phyloP scores from a whole-genome alignment of 2,113 vertebrate species.

The Ahaetulla prasina region DNA sequence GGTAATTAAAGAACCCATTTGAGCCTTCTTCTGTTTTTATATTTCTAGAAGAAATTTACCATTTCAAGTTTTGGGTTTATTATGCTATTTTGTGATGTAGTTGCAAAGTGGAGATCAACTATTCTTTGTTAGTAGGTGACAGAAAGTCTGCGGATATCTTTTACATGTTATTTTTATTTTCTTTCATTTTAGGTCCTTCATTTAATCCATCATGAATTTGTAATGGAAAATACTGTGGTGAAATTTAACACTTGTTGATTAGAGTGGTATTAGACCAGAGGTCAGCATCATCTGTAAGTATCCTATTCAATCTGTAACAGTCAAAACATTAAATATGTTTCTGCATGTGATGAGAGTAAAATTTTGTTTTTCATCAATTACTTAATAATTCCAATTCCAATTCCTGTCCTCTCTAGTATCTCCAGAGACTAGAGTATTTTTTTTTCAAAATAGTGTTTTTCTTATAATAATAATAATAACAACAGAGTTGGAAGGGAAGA shows the following conservation, averaged over 20 bases:
- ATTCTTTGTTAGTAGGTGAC: neutral
- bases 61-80: neutral
- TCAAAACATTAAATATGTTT: conserved; percentile 5
- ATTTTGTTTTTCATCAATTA: neutral
- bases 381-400: neutral
- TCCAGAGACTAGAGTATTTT: neutral
- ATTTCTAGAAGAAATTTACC: conserved; percentile 5
- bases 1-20: neutral
- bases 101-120: neutral
- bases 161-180: conserved; percentile 6
- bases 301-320: conserved; percentile 28
- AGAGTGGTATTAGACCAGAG: neutral
- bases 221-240: neutral
- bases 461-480: too few species aligned
- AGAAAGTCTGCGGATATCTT: neutral
- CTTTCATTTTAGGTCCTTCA: neutral
- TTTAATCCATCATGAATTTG: neutral
- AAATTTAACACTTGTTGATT: neutral
- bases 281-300: conserved; percentile 38
- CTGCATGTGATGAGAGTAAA: conserved; percentile 1
- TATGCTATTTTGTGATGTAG: conserved; percentile 21
- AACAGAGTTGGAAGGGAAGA: too few species aligned
- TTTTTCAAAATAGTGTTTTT: neutral
- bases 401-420: neutral
- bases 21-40: neutral